Conservation (phyloP, 1,140 invertebrate genomes). For the Pissodes strobi region DNA sequence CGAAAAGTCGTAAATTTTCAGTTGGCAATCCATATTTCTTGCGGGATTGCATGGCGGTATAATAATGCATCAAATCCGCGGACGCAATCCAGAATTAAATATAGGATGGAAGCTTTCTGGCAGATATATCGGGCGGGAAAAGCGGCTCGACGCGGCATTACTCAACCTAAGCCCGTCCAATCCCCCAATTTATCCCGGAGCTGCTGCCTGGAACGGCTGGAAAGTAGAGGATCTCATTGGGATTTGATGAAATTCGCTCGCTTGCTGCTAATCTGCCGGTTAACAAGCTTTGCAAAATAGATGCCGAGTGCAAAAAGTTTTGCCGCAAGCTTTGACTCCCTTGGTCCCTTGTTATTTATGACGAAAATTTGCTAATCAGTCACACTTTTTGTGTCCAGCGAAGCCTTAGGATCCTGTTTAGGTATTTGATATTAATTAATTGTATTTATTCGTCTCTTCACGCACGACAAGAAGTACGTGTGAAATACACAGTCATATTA, state of each 20-base stretch:
- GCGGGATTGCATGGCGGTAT: constrained; percentile 38
- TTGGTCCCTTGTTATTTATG: constrained; percentile 19
- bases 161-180: constrained; percentile 56
- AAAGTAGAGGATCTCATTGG: constrained; percentile 56
- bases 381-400: neutral
- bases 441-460: too few relatives aligned
- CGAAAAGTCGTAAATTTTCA: too few relatives aligned
- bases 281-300: constrained; percentile 57
- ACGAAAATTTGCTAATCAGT: constrained; percentile 25
- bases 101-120: constrained; percentile 50
- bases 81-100: constrained; percentile 56
- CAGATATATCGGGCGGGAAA: constrained; percentile 56
- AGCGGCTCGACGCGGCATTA: constrained; percentile 55
- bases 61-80: constrained; percentile 55
- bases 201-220: constrained; percentile 41
- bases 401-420: too few relatives aligned
- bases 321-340: constrained; percentile 4
- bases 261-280: constrained; percentile 54
- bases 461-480: too few relatives aligned
- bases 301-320: constrained; percentile 42
- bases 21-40: constrained; percentile 34
- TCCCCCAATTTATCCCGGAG: constrained; percentile 56
- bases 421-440: too few relatives aligned
- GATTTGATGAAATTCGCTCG: constrained; percentile 56
- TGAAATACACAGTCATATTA: too few relatives aligned